Base-by-base conservation (phyloP, 2,888 invertebrate genomes). In the Bedellia somnulentella region DNA sequence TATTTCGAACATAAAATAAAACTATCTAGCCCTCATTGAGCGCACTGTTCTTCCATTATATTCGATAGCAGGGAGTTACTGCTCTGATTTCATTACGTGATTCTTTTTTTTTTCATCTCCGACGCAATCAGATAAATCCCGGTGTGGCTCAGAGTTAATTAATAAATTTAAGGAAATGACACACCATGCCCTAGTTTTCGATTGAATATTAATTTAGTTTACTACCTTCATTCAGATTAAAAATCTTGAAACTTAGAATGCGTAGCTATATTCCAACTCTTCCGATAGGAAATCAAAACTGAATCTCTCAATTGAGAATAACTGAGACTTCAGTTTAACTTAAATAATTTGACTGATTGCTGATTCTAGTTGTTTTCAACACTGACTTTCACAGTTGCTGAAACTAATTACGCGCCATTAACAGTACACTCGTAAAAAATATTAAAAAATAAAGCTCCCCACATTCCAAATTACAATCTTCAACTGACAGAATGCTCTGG, bases 131-230 rank as follows among this genome's bases (percentile, higher is more conserved):
- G 58, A 64, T 66, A 58, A 61, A 62, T 59, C 58, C 58, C 54
- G 39, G 45, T 45, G 53, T 51, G 51, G 50, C 47, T 45, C 51
- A 45, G 52, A 52, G 67, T 68, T 70, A 68, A 70, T 71, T 71
- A 71, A 67, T 68, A 68, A 63, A n/a, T 71, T 64, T 60, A 63
- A 60, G 53, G 24, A 15, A n/a, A n/a, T n/a, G n/a, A n/a, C n/a
- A n/a, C n/a, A n/a, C n/a, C n/a, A n/a, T n/a, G n/a, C n/a, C n/a
- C n/a, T n/a, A n/a, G n/a, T n/a, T n/a, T n/a, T n/a, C n/a, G n/a
- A n/a, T n/a, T n/a, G n/a, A n/a, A n/a, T n/a, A n/a, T n/a, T n/a
- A n/a, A n/a, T n/a, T n/a, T n/a, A n/a, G n/a, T n/a, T n/a, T n/a
- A n/a, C n/a, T n/a, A n/a, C n/a, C n/a, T n/a, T n/a, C n/a, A n/a